phyloP scores from a whole-genome alignment of 1,140 invertebrate species.

The Orchestia grillus region DNA sequence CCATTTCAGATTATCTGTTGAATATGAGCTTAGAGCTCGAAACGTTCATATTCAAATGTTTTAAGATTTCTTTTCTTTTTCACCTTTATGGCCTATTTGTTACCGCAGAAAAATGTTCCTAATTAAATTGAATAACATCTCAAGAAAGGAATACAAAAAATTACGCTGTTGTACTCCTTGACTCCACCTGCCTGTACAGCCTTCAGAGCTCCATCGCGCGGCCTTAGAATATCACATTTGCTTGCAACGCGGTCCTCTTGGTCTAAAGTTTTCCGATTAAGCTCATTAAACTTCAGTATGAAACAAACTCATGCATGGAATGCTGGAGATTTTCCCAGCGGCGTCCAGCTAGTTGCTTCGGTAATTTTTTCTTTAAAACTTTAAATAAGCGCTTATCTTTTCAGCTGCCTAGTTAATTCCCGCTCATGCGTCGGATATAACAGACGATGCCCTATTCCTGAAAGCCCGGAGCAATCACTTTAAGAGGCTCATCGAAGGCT shows the following conservation, averaged over 20 bases:
- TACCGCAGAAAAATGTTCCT: too few species aligned
- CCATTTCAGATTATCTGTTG: too few species aligned
- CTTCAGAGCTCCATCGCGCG: not conserved
- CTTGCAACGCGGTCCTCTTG: not conserved
- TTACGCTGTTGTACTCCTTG: too few species aligned
- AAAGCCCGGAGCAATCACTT: too few species aligned
- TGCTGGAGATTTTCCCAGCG: not conserved
- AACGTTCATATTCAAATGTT: too few species aligned
- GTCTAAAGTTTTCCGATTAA: slow-evolving; percentile 26
- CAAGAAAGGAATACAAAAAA: too few species aligned
- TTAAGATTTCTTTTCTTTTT: too few species aligned
- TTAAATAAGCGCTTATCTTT: slow-evolving; percentile 1
- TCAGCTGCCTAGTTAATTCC: not conserved
- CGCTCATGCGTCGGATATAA: not conserved
- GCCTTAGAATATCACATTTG: not conserved
- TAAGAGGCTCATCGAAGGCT: too few species aligned
- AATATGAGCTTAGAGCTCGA: too few species aligned
- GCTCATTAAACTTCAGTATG: slow-evolving; percentile 13
- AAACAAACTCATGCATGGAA: not conserved
- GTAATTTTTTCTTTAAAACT: not conserved
- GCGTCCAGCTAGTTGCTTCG: not conserved
- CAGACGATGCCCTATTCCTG: not conserved
- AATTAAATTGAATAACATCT: too few species aligned
- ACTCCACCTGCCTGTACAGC: too few species aligned
- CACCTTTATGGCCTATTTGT: too few species aligned